Conservation (phyloP, 2,888 invertebrate genomes). For the Tupiocoris notatus region DNA sequence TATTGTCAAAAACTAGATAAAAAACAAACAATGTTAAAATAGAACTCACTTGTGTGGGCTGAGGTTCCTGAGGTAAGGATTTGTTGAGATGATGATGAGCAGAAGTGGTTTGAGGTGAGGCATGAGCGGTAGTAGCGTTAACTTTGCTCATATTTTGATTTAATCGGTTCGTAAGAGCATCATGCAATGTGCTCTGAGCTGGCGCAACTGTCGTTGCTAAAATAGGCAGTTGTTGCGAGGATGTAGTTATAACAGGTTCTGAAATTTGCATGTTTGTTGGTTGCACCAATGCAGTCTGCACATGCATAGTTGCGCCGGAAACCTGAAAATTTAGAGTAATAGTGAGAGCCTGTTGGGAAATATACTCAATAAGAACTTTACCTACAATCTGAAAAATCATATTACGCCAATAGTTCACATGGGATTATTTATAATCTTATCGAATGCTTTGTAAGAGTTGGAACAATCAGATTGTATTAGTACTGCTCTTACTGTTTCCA, state of each 20-base stretch:
- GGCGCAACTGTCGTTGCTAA: conserved; percentile 30
- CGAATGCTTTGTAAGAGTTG: too few species aligned
- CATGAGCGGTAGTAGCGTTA: conserved; percentile 9
- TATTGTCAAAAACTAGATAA: too few species aligned
- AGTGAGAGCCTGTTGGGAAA: too few species aligned
- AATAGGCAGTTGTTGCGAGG: conserved; percentile 25
- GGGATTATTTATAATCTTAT: too few species aligned
- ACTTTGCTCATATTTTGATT: conserved; percentile 31
- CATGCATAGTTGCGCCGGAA: not conserved
- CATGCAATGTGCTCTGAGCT: conserved; percentile 43
- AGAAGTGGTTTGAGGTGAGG: conserved; percentile 6
- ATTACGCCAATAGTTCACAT: too few species aligned
- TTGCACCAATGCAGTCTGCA: not conserved
- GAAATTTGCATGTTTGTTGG: not conserved
- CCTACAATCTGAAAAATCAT: too few species aligned
- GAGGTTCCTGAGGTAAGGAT: not conserved
- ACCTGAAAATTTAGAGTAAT: not conserved
- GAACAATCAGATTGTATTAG: too few species aligned
- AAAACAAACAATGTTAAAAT: too few species aligned
- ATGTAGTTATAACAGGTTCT: not conserved
- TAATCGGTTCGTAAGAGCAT: conserved; percentile 42
- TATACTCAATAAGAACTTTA: too few species aligned
- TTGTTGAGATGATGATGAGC: conserved; percentile 4
- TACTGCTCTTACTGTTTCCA: too few species aligned
- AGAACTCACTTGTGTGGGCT: conserved; percentile 25